A percentile compares a stretch with the other conserved stretches of the same genome.
These are phyloP conservation scores for Podarcis raffonei DNA, from an alignment of 2,113 vertebrate genomes.

Conservation along the genomic window DNA sequence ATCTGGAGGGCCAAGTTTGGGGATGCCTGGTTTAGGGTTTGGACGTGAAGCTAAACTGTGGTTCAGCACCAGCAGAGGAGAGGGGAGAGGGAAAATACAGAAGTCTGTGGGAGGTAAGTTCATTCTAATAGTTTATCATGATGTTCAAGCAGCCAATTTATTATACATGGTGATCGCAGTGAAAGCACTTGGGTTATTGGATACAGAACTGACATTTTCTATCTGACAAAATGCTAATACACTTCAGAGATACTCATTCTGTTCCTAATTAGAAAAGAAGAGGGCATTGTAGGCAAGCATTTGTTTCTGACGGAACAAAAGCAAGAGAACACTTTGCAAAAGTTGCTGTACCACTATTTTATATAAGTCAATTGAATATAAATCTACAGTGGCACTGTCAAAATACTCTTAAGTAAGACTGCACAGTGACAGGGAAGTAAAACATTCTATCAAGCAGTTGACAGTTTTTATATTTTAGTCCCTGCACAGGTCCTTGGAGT, in stretches of 20 bases:
- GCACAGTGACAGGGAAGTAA: not conserved
- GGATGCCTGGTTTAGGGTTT: no score
- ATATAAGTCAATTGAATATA: not conserved
- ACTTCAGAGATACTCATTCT: not conserved
- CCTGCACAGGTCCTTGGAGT: not conserved
- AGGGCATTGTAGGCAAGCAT: not conserved
- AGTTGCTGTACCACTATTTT: not conserved
- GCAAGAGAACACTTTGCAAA: not conserved
- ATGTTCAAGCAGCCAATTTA: no score
- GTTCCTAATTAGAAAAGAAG: not conserved
- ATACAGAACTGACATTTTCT: not conserved
- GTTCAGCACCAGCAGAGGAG: not conserved
- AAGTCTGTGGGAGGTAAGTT: not conserved
- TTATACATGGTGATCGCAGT: not conserved
- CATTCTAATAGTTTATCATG: not conserved
- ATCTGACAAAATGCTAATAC: not conserved
- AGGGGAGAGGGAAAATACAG: not conserved
- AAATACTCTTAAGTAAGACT: slow-evolving; percentile 21
- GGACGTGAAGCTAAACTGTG: not conserved
- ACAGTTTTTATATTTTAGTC: slow-evolving; percentile 6
- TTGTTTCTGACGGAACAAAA: not conserved
- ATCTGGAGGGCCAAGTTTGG: no score
- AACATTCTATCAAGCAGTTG: not conserved
- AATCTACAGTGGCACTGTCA: slow-evolving; percentile 8
- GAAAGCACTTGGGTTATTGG: not conserved